These are phyloP conservation scores for Podarcis muralis DNA, from an alignment of 2,113 vertebrate species.

Conservation along the genomic window DNA sequence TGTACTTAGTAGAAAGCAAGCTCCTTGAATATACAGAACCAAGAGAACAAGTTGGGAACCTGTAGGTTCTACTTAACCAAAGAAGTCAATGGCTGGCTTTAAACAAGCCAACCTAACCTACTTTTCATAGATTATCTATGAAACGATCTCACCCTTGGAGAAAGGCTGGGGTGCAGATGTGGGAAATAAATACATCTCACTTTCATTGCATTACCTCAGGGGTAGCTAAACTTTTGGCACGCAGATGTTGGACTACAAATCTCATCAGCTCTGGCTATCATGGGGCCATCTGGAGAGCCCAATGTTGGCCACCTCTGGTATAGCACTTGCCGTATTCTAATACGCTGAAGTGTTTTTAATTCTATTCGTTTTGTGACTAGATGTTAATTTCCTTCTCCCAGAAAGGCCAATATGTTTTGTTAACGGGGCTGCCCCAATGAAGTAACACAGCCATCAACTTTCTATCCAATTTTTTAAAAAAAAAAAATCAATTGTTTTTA, in stretches of 20 bases:
- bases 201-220: not conserved
- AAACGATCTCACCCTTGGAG: not conserved
- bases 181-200: not conserved
- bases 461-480: not conserved
- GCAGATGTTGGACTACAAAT: not conserved
- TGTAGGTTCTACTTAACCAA: not conserved
- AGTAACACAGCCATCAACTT: not conserved
- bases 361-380: not conserved
- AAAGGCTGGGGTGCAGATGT: not conserved
- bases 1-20: not conserved
- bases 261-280: not conserved
- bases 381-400: not conserved
- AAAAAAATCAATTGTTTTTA: too few species aligned
- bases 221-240: not conserved
- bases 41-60: not conserved
- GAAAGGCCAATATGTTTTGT: not conserved
- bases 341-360: not conserved
- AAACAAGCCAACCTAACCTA: not conserved
- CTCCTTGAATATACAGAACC: not conserved
- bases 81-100: not conserved
- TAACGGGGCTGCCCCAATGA: not conserved
- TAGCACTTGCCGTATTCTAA: not conserved
- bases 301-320: not conserved
- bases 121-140: not conserved
- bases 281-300: not conserved